Conservation (phyloP, 2,888 invertebrate genomes). For the Drosophila infuscata region DNA sequence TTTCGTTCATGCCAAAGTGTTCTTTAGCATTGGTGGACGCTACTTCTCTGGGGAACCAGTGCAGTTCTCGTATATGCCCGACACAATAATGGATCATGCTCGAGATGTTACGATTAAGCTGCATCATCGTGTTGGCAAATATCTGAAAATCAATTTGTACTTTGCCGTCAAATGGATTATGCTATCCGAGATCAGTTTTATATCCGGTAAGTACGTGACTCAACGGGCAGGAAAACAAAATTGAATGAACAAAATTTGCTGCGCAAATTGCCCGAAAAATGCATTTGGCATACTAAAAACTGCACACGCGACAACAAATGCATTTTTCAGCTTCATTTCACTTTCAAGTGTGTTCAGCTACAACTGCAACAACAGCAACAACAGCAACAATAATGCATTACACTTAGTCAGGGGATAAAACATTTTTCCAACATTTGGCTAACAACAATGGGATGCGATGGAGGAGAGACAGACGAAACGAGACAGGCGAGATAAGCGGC, state of each 20-base stretch:
- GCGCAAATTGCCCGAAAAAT: conserved; percentile 62
- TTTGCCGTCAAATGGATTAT: conserved; percentile 94
- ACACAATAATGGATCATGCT: conserved; percentile 90
- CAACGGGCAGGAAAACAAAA: conserved; percentile 5
- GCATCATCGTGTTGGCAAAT: conserved; percentile 90
- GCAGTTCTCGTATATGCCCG: conserved; percentile 91
- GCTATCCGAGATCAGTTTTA: conserved; percentile 93
- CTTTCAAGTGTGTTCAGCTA: conserved; percentile 74
- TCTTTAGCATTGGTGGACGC: conserved; percentile 90
- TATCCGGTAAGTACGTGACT: conserved; percentile 88
- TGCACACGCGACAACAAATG: conserved; percentile 63
- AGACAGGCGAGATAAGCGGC: conserved; percentile 51
- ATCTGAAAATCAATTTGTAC: conserved; percentile 90
- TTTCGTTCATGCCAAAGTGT: conserved; percentile 91
- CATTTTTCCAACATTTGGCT: conserved; percentile 77
- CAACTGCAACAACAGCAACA: conserved; percentile 8
- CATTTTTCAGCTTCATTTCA: conserved; percentile 84
- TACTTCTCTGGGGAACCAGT: conserved; percentile 90
- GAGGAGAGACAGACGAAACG: conserved; percentile 29
- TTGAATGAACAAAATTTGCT: conserved; percentile 20
- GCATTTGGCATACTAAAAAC: conserved; percentile 50
- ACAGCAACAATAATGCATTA: conserved; percentile 55
- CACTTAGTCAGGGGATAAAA: conserved; percentile 46
- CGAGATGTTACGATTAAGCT: conserved; percentile 92
- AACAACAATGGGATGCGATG: conserved; percentile 66